These are phyloP conservation scores for Eretmocerus hayati DNA, from an alignment of 2,888 invertebrate species.

Conservation along the genomic window DNA sequence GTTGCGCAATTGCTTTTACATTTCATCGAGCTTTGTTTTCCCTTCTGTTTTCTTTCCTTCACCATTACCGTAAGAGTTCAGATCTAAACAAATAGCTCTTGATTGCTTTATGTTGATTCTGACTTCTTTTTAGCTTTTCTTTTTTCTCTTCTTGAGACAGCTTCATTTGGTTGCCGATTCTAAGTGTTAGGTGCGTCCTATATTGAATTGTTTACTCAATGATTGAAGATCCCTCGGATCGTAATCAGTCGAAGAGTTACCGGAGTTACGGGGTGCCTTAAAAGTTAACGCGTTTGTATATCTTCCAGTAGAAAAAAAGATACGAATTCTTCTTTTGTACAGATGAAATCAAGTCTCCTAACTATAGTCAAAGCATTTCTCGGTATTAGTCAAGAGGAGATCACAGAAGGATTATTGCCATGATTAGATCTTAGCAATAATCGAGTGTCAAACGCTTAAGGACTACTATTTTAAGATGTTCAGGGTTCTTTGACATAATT, in stretches of 20 bases:
- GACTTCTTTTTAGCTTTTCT: constrained; percentile 18
- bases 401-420: constrained; percentile 12
- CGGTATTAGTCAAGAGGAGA: constrained; percentile 14
- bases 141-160: constrained; percentile 8
- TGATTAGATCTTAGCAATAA: constrained; percentile 13
- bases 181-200: constrained; percentile 13
- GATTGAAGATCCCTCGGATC: constrained; percentile 20
- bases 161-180: constrained; percentile 12
- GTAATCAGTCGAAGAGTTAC: constrained; percentile 19
- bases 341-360: constrained; percentile 14
- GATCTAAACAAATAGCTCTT: neutral
- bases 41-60: constrained; percentile 5
- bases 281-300: constrained; percentile 19
- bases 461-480: constrained; percentile 32
- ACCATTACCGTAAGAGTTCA: neutral
- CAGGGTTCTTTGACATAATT: constrained; percentile 36
- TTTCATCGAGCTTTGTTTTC: constrained; percentile 12
- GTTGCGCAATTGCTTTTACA: constrained; percentile 11
- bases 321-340: constrained; percentile 10
- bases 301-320: constrained; percentile 8
- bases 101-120: constrained; percentile 17
- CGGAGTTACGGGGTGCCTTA: constrained; percentile 20
- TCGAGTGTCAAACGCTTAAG: constrained; percentile 31
- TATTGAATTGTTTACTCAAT: constrained; percentile 15
- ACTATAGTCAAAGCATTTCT: constrained; percentile 16